Percentiles rank a stretch among this genome's conserved stretches.
Conservation (phyloP, 2,888 invertebrate genomes). For the Eupithecia subfuscata region DNA sequence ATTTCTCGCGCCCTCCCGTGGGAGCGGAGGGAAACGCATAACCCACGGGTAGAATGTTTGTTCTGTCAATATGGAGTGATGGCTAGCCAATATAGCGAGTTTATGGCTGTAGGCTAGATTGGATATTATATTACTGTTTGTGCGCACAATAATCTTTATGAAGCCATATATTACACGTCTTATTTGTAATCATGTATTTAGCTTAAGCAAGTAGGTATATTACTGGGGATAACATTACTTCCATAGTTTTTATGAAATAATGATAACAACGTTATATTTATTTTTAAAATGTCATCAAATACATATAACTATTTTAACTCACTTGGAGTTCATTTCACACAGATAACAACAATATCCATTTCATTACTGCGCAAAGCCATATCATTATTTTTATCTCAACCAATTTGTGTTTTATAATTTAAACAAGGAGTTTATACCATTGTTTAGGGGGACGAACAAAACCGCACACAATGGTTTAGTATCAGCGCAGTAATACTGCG, state of each 20-base stretch:
- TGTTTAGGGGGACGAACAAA: slow-evolving; percentile 59
- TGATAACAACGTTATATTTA: too few species aligned
- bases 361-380: neutral
- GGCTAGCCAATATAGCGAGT: slow-evolving; percentile 60
- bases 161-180: slow-evolving; percentile 21
- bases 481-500: slow-evolving; percentile 68
- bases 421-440: slow-evolving; percentile 46
- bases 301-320: too few species aligned
- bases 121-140: slow-evolving; percentile 52
- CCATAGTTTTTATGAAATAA: too few species aligned
- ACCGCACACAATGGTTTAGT: slow-evolving; percentile 64
- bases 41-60: slow-evolving; percentile 67
- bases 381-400: slow-evolving; percentile 8
- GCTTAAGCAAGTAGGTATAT: too few species aligned
- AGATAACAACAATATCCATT: neutral
- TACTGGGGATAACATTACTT: too few species aligned
- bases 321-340: too few species aligned
- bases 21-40: slow-evolving; percentile 65
- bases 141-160: slow-evolving; percentile 22
- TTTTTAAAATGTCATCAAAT: too few species aligned
- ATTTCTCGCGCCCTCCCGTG: slow-evolving; percentile 84
- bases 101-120: slow-evolving; percentile 54
- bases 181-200: neutral
- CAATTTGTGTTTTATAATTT: slow-evolving; percentile 29
- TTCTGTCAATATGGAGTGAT: slow-evolving; percentile 77